Percentiles rank a stretch among this genome's conserved stretches.
phyloP scores from a whole-genome alignment of 2,113 vertebrate species.

The Tychaedon coryphoeus region DNA sequence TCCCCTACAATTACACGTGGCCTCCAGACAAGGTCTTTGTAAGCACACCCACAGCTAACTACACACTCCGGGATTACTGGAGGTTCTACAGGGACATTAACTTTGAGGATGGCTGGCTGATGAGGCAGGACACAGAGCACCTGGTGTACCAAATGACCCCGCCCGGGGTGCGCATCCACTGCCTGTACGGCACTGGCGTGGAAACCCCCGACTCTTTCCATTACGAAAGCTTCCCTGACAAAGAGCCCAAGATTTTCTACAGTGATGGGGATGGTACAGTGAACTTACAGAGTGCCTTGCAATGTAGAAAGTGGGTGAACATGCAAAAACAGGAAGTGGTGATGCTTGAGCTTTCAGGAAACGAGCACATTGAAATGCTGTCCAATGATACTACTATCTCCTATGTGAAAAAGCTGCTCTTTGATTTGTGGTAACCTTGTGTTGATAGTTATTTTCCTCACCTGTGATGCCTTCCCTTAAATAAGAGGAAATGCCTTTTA shows the following conservation, averaged over 20 bases:
- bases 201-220: slow-evolving; percentile 81
- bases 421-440: slow-evolving; percentile 66
- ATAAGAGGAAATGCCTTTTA: slow-evolving; percentile 34
- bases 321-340: slow-evolving; percentile 80
- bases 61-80: slow-evolving; percentile 85
- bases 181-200: slow-evolving; percentile 86
- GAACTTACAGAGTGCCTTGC: slow-evolving; percentile 85
- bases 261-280: slow-evolving; percentile 92
- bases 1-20: slow-evolving; percentile 90
- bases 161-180: slow-evolving; percentile 87
- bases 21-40: slow-evolving; percentile 84
- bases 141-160: slow-evolving; percentile 77
- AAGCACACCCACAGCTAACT: slow-evolving; percentile 85
- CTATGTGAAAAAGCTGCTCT: slow-evolving; percentile 88
- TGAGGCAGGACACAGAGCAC: slow-evolving; percentile 86
- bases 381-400: slow-evolving; percentile 83
- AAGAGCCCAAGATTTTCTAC: slow-evolving; percentile 81
- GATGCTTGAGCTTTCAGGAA: slow-evolving; percentile 80
- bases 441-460: not conserved
- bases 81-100: slow-evolving; percentile 85
- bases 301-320: slow-evolving; percentile 82
- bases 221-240: slow-evolving; percentile 88
- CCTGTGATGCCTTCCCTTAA: slow-evolving; percentile 51
- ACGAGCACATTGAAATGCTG: slow-evolving; percentile 92
- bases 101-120: slow-evolving; percentile 89